Base-by-base conservation (phyloP, 2,888 invertebrate genomes). In the Drosophila ustulata region DNA sequence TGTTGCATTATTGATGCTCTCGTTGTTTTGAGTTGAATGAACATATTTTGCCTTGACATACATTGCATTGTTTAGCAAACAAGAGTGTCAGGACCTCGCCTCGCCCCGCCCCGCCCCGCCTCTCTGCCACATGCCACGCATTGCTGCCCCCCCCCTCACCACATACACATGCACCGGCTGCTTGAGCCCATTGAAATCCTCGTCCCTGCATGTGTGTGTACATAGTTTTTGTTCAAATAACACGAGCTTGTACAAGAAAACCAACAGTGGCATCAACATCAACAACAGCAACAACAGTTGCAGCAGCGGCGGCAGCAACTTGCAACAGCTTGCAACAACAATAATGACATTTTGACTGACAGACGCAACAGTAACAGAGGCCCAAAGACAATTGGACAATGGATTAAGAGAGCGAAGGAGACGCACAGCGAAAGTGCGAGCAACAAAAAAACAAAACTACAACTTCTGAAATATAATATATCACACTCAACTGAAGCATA, bases 41-140 rank as follows among this genome's bases (percentile, higher is more conserved):
- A 83, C 83, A 83, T 83, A 83, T 83, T 88, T 88, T 68, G 89
- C 83, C 83, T 83, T 83, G 83, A 83, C 83, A 83, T 86, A 83
- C 83, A 83, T 83, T 83, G 84, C 87, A 71, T 83, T 83, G 83
- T 83, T 86, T 75, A 77, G 87, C 89, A 83, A 83, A 88, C 89
- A 88, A 76, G 89, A 66, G 89, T 83, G 83, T 86, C 87, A 83
- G 77, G 68, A 64, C 59, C 66, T n/a, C 51, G 47, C 49, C 63
- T 62, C 61, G 51, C 52, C 56, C 52, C 61, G 43, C 51, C 34
- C 41, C 68, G 7, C 28, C 1, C 23, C 9, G 7, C n/a, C 43
- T 4, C 13, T 11, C 9, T 43, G 26, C 55, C 45, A 6, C 11
- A 28, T 18, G 18, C 34, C 34, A 34, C 34, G 9, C 32, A 8